A percentile compares a stretch with the other conserved stretches of the same genome.
phyloP scores from a whole-genome alignment of 2,113 vertebrate genomes.

The Danionella cerebrum region DNA sequence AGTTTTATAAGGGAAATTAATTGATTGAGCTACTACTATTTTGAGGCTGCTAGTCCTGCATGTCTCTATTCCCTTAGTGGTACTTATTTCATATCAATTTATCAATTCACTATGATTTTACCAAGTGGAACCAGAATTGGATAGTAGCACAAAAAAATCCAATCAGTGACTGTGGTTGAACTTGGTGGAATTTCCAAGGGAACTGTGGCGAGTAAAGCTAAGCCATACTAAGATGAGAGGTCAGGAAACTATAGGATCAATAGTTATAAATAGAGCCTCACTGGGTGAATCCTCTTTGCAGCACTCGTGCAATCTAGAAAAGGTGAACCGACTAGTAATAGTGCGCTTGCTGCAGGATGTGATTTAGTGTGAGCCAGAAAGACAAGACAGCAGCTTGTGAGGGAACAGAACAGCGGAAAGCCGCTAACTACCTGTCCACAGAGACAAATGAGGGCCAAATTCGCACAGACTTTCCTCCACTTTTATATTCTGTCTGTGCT shows the following conservation, averaged over 20 bases:
- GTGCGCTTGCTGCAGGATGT: slow-evolving; percentile 21
- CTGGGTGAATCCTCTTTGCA: slow-evolving; percentile 24
- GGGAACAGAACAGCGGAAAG: slow-evolving; percentile 19
- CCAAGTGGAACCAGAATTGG: too few species aligned
- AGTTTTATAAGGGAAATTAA: too few species aligned
- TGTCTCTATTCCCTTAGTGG: too few species aligned
- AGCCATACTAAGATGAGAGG: background rate
- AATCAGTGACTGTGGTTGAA: too few species aligned
- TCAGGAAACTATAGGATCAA: slow-evolving; percentile 14
- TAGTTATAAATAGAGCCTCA: slow-evolving; percentile 23
- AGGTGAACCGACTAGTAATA: slow-evolving; percentile 30
- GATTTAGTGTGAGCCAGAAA: slow-evolving; percentile 34
- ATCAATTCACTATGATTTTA: too few species aligned
- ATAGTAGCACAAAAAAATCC: too few species aligned
- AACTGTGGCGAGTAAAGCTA: background rate
- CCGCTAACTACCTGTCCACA: slow-evolving; percentile 34
- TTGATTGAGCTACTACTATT: too few species aligned
- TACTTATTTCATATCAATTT: too few species aligned
- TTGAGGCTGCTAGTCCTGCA: too few species aligned
- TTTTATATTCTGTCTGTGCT: slow-evolving; percentile 5
- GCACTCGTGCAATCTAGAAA: slow-evolving; percentile 25
- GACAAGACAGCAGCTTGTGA: slow-evolving; percentile 20
- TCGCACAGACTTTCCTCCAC: slow-evolving; percentile 16
- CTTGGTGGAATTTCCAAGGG: too few species aligned
- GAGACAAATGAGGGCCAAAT: slow-evolving; percentile 35